Percentiles rank a stretch among this genome's conserved stretches.
Conservation (phyloP, 2,888 invertebrate genomes). For the Eupithecia dodoneata region DNA sequence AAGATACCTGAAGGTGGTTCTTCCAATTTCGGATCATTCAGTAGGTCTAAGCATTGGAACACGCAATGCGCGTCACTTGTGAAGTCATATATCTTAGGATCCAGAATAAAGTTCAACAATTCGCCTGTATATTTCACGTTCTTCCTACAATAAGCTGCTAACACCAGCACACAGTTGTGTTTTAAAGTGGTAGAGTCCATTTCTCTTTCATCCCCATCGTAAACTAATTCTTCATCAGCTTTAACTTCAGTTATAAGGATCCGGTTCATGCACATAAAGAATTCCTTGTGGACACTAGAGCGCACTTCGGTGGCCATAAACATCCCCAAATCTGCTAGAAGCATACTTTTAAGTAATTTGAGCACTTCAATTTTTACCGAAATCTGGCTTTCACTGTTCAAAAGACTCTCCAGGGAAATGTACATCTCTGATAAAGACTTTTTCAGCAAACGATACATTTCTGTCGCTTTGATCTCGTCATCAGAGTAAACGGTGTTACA, state of each 20-base stretch:
- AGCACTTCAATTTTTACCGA: constrained; percentile 58
- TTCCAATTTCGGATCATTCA: constrained; percentile 57
- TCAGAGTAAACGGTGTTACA: constrained; percentile 48
- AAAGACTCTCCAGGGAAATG: constrained; percentile 47
- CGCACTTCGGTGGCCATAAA: constrained; percentile 57
- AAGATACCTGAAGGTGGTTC: constrained; percentile 65
- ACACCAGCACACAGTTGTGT: constrained; percentile 62
- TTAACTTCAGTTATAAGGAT: constrained; percentile 59
- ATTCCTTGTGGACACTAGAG: constrained; percentile 56
- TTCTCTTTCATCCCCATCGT: constrained; percentile 65
- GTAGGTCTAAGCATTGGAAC: constrained; percentile 63
- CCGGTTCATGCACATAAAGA: constrained; percentile 65
- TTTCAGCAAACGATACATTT: constrained; percentile 52
- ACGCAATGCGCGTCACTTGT: constrained; percentile 61
- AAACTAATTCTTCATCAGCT: constrained; percentile 55
- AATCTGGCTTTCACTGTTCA: constrained; percentile 56
- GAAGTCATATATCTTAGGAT: constrained; percentile 67
- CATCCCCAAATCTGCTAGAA: constrained; percentile 56
- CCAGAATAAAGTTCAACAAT: constrained; percentile 67
- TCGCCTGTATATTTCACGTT: constrained; percentile 63
- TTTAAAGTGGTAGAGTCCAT: constrained; percentile 60
- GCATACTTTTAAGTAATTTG: constrained; percentile 55
- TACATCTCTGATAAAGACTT: constrained; percentile 55
- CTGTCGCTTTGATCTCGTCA: constrained; percentile 49
- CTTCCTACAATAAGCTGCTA: constrained; percentile 70